phyloP scores from a whole-genome alignment of 2,113 vertebrate species.

The Agapornis roseicollis region DNA sequence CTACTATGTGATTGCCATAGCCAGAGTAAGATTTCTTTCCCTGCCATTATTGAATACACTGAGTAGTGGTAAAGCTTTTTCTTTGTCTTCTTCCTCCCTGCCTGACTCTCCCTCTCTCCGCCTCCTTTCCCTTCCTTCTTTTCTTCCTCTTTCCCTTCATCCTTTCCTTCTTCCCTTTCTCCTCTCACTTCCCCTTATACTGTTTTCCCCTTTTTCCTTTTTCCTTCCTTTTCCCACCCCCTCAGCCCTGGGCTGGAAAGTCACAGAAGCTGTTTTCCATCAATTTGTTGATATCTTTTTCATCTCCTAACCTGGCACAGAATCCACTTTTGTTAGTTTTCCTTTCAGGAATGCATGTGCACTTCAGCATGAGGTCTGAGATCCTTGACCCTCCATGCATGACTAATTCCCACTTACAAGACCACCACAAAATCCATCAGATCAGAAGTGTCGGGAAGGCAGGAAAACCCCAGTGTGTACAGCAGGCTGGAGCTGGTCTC shows the following conservation, averaged over 20 bases:
- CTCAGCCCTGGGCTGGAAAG: not conserved
- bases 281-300: slow-evolving; percentile 48
- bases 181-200: too few relatives aligned
- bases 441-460: slow-evolving; percentile 34
- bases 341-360: slow-evolving; percentile 59
- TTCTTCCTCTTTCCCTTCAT: not conserved
- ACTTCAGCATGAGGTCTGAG: slow-evolving; percentile 64
- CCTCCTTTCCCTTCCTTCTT: not conserved
- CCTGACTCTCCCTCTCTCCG: too few relatives aligned
- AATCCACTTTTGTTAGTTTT: slow-evolving; percentile 57
- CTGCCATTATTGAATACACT: not conserved
- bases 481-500: slow-evolving; percentile 31
- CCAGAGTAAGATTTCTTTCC: not conserved
- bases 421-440: slow-evolving; percentile 53
- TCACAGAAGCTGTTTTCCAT: slow-evolving; percentile 56
- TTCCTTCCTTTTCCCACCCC: not conserved
- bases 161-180: not conserved
- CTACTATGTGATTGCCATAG: not conserved
- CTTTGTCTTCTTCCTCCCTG: too few relatives aligned
- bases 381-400: slow-evolving; percentile 61
- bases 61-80: not conserved
- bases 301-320: slow-evolving; percentile 1
- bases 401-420: slow-evolving; percentile 65
- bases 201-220: not conserved
- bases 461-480: not conserved